Conservation (phyloP, 2,797 vertebrate species). For the Smutsia temminckii region DNA sequence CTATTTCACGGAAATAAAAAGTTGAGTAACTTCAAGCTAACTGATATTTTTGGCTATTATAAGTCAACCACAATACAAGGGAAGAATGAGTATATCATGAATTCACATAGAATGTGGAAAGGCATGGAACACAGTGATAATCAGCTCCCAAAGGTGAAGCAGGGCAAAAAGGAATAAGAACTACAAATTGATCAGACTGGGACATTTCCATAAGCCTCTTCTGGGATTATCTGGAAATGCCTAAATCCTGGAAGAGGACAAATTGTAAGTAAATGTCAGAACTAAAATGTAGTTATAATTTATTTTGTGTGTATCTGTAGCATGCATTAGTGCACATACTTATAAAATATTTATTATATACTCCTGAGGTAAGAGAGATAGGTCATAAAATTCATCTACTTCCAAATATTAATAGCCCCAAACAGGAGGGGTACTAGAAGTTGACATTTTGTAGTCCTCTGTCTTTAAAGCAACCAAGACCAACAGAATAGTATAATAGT, state of each 20-base stretch:
- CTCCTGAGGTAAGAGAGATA: conserved; percentile 7
- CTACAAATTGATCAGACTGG: neutral
- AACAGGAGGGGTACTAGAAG: neutral
- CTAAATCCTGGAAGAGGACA: conserved; percentile 6
- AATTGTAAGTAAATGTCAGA: conserved; percentile 5
- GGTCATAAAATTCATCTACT: conserved; percentile 37
- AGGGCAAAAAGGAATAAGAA: neutral
- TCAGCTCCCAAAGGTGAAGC: neutral
- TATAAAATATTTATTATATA: conserved; percentile 49
- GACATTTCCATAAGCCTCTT: neutral
- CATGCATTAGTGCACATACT: conserved; percentile 1
- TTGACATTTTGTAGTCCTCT: conserved; percentile 34
- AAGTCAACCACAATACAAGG: neutral
- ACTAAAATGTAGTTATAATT: neutral
- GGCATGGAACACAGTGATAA: neutral
- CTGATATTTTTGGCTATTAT: neutral
- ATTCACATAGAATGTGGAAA: neutral
- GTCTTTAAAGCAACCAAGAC: conserved; percentile 32
- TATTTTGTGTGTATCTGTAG: conserved; percentile 13
- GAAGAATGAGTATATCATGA: neutral
- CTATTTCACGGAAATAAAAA: neutral
- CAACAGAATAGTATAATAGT: neutral
- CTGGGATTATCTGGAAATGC: neutral
- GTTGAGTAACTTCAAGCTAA: neutral
- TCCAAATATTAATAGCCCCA: conserved; percentile 31